Evolutionary conservation across 2,113 vertebrate species (phyloP).

Genomic region (Lucifuga dentata): DNA sequence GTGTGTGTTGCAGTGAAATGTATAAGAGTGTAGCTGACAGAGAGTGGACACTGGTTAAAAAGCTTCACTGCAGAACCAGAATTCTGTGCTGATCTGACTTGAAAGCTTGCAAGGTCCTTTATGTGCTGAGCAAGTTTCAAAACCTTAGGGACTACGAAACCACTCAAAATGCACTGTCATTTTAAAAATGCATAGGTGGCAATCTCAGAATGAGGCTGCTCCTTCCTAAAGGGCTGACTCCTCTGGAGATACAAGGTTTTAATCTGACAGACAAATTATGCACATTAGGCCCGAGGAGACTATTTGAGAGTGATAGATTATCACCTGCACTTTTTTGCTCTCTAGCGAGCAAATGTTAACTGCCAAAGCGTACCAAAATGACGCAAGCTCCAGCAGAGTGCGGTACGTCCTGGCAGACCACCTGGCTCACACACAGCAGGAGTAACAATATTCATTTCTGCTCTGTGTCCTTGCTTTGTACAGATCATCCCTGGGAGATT

Average conservation of each 20-base stretch:
- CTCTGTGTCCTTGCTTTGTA: conserved; percentile 45
- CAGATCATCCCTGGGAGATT: conserved; percentile 85
- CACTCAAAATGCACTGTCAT: conserved; percentile 28
- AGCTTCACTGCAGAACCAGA: conserved; percentile 21
- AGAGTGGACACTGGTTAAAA: conserved; percentile 16
- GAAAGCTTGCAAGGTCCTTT: conserved; percentile 31
- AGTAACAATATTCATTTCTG: conserved; percentile 35
- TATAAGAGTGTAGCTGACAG: neutral
- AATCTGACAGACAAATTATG: conserved; percentile 48
- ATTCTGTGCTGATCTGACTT: conserved; percentile 26
- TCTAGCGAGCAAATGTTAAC: conserved; percentile 19
- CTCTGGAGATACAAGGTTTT: conserved; percentile 32
- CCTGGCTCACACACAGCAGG: conserved; percentile 44
- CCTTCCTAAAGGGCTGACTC: conserved; percentile 29
- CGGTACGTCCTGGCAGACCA: conserved; percentile 19
- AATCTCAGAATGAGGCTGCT: conserved; percentile 36
- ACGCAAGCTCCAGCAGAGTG: conserved; percentile 25
- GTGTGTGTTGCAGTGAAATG: conserved; percentile 8
- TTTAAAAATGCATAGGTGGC: conserved; percentile 47
- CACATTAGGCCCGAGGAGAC: conserved; percentile 34
- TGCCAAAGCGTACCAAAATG: conserved; percentile 8
- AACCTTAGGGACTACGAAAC: conserved; percentile 1
- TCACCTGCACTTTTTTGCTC: conserved; percentile 36
- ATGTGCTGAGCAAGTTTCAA: conserved; percentile 50
- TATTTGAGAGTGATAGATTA: conserved; percentile 63